These are phyloP conservation scores for Polypedilum pembai DNA, from an alignment of 1,140 invertebrate species.

Conservation along the genomic window DNA sequence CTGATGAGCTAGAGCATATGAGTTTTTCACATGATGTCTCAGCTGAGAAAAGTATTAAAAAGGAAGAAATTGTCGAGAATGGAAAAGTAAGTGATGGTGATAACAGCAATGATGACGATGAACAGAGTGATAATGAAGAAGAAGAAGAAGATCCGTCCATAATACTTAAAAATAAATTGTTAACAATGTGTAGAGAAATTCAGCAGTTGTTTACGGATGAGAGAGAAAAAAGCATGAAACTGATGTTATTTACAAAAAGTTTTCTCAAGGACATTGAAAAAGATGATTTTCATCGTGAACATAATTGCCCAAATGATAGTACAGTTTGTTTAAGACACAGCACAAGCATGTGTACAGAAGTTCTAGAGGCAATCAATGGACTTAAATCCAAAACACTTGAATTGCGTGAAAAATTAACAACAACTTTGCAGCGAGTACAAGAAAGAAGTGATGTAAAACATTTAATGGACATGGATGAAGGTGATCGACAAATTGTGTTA, in stretches of 20 bases:
- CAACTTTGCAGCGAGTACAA: constrained; percentile 57
- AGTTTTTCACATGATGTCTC: constrained; percentile 37
- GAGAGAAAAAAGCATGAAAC: constrained; percentile 69
- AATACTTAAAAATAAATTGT: constrained; percentile 41
- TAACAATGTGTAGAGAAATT: constrained; percentile 65
- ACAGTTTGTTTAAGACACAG: constrained; percentile 35
- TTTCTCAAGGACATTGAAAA: constrained; percentile 63
- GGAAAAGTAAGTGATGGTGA: constrained; percentile 32
- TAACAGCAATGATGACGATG: constrained; percentile 35
- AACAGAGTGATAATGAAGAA: constrained; percentile 36
- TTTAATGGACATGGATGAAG: constrained; percentile 49
- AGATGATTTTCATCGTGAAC: constrained; percentile 43
- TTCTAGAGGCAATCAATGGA: constrained; percentile 56
- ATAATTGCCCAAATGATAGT: constrained; percentile 43
- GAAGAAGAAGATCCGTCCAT: neutral
- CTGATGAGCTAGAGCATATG: neutral
- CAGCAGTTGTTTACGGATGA: constrained; percentile 70
- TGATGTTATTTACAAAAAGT: constrained; percentile 68
- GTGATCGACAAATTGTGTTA: constrained; percentile 39
- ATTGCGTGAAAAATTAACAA: constrained; percentile 53
- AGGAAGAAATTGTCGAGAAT: constrained; percentile 34
- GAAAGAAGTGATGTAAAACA: constrained; percentile 46
- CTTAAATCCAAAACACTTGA: constrained; percentile 53
- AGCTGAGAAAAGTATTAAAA: constrained; percentile 38
- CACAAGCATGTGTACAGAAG: constrained; percentile 46